Base-by-base conservation (phyloP, 2,797 vertebrate genomes). In the Lateolabrax maculatus region DNA sequence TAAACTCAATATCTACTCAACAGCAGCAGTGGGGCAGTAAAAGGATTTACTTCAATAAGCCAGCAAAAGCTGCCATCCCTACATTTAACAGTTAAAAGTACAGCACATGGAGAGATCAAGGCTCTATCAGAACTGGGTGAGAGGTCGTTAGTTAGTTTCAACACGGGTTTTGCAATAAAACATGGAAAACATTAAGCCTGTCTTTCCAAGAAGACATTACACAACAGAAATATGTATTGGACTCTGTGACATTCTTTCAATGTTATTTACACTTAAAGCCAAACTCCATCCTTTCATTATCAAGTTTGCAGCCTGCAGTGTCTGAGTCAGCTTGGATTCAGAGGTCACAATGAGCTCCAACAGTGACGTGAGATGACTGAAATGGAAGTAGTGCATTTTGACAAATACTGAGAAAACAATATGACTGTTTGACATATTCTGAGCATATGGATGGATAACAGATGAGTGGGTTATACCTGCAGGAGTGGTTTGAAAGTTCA, bases 11-110 rank as follows among this genome's bases (percentile, higher is more conserved):
- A 53, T 43, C 36, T 44, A n/a, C 11, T 43, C 29, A 41, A 37
- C 19, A 44, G 49, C n/a, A 73, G 44, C 27, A 31, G 34, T 39
- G 29, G 19, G 18, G 57, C n/a, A 69, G 29, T 27, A 25, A 44
- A 37, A 43, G 29, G n/a, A 31, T 52, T 76, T 9, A 23, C 36
- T 55, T 29, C 1, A 39, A 66, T 49, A 15, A 70, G 18, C 13
- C 16, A 25, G 7, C 21, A 36, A 19, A 25, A 19, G 52, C 43
- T 75, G 63, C 31, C 25, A 74, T 23, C 9, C 29, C 41, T 73
- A 57, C 21, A 83, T 84, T 90, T 19, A 51, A 71, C n/a, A 89
- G 62, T 69, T 65, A 49, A 21, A 66, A 41, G 64, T n/a, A 8
- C 37, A 67, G 46, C 11, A 62, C 44, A 10, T 1, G 29, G 31